A percentile compares a stretch with the other conserved stretches of the same genome.
Conservation (phyloP, 2,888 invertebrate genomes). For the Ryuthela nishihirai region DNA sequence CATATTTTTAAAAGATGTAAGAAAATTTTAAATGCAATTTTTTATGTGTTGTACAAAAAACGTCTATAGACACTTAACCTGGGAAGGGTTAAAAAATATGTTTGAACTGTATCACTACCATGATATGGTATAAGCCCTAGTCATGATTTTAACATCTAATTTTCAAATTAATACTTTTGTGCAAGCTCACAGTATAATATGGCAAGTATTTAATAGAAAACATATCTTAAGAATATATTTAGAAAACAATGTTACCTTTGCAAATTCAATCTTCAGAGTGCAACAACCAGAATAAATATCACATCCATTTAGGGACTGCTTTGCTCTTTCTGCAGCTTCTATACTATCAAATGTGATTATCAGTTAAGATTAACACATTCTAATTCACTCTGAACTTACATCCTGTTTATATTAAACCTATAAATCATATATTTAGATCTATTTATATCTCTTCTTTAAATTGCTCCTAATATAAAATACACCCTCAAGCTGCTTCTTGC, state of each 20-base stretch:
- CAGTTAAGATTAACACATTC: too few species aligned
- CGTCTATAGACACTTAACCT: too few species aligned
- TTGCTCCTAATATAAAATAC: too few species aligned
- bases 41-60: too few species aligned
- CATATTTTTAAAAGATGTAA: too few species aligned
- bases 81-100: neutral
- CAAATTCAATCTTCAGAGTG: constrained; percentile 97
- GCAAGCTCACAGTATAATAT: neutral
- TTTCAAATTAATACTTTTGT: too few species aligned
- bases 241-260: constrained; percentile 95
- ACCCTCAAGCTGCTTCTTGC: too few species aligned
- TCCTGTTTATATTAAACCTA: too few species aligned
- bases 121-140: neutral
- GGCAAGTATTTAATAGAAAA: neutral
- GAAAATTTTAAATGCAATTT: too few species aligned
- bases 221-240: neutral
- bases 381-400: too few species aligned
- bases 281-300: constrained; percentile 99
- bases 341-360: constrained; percentile 77
- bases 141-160: neutral
- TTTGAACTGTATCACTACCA: neutral
- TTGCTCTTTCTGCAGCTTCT: constrained; percentile 89
- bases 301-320: constrained; percentile 92
- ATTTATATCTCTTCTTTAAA: too few species aligned
- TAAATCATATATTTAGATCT: too few species aligned